Base-by-base conservation (phyloP, 2,888 invertebrate genomes). In the Scrobipalpa atriplicella region DNA sequence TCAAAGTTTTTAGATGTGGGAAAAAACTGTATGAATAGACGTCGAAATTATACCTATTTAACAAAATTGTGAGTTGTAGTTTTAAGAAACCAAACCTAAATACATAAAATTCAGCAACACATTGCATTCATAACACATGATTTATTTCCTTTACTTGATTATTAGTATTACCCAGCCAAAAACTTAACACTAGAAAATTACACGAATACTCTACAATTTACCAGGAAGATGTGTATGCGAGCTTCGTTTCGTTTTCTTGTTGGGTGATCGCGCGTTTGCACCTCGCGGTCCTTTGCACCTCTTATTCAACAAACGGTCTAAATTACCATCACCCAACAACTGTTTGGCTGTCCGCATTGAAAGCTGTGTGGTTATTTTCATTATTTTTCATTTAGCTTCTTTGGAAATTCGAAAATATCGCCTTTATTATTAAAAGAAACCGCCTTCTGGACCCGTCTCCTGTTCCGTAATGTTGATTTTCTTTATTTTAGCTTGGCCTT, bases 391-490 rank as follows among this genome's bases (percentile, higher is more conserved):
- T 89, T 90, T 79, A 86, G 89, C 88, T 89, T 90, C 78, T 79
- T 86, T 79, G 72, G 62, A 66, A 41, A 29, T 62, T 29, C 9
- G 9, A 29, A 13, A 47, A 36, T 43, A 18, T n/a, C 21, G 39
- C 58, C 64, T 16, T 43, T 56, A 13, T 19, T n/a, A 18, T 39
- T 41, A 29, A 60, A 29, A 21, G 56, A 41, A 80, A 3, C 78
- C 86, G 91, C 92, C 92, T 92, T 92, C 90, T 82, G 92, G 90
- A 90, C 89, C 85, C 90, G 85, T 83, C 84, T 89, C 90, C 91
- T 86, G 90, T 90, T 89, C 90, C 92, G 92, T 92, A 92, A 92
- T 88, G 92, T 91, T 92, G 89, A 75, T 76, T 70, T 83, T 85
- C 85, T 79, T 78, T 85, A 85, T 89, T 91, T 87, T 80, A 81